These are phyloP conservation scores for Gavia stellata DNA, from an alignment of 2,113 vertebrate genomes.

Conservation along the genomic window DNA sequence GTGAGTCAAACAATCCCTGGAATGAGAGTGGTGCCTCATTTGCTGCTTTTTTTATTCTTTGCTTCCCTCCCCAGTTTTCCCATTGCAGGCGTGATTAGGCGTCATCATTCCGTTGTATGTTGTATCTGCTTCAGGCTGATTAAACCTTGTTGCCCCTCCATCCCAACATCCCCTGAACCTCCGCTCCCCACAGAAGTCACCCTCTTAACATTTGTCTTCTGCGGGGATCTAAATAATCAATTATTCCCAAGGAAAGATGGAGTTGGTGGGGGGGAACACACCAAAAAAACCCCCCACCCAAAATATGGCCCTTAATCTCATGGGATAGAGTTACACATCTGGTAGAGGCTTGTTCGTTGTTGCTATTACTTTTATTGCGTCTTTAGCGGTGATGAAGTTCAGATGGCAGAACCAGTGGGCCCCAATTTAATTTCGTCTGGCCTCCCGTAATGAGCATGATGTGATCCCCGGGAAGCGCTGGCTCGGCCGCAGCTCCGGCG, in stretches of 20 bases:
- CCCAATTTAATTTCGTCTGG: slow-evolving; percentile 35
- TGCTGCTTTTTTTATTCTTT: not conserved
- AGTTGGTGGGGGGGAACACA: not conserved
- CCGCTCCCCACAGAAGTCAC: not conserved
- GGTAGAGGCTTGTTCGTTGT: slow-evolving; percentile 21
- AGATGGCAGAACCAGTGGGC: slow-evolving; percentile 46
- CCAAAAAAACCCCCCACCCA: not conserved
- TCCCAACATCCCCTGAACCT: not conserved
- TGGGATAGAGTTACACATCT: slow-evolving; percentile 56
- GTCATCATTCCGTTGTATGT: not conserved
- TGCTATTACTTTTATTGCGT: slow-evolving; percentile 48
- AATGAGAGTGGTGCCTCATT: not conserved
- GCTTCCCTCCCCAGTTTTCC: not conserved
- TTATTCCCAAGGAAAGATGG: not conserved
- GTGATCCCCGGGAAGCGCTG: not conserved
- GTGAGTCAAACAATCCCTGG: accelerated
- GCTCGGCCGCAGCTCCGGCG: accelerated
- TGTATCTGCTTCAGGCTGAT: not conserved
- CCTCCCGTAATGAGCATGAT: not conserved
- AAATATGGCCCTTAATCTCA: not conserved
- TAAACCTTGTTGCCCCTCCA: not conserved
- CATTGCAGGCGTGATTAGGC: not conserved
- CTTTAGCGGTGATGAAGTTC: slow-evolving; percentile 57
- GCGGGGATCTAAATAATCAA: not conserved
- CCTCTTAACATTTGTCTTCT: not conserved